Evolutionary conservation across 2,888 invertebrate genomes (phyloP).

Genomic region (Mylabris sibirica): DNA sequence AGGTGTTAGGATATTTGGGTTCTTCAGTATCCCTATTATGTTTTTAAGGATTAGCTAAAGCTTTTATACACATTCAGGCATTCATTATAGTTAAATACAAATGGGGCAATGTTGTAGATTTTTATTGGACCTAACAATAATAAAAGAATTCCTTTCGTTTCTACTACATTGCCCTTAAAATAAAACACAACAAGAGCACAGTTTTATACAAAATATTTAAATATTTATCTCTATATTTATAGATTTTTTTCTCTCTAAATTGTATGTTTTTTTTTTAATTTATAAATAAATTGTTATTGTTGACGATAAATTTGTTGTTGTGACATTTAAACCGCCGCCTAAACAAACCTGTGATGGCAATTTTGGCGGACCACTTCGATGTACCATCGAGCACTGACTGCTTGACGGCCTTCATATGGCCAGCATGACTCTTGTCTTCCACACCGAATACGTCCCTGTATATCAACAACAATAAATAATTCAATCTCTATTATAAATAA

Average conservation of each 20-base stretch:
- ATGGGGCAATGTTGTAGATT: constrained; percentile 32
- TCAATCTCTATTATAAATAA: constrained; percentile 16
- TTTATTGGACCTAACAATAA: constrained; percentile 13
- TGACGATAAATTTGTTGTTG: constrained; percentile 10
- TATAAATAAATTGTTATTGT: neutral
- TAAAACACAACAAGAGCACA: constrained; percentile 23
- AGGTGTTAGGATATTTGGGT: constrained; percentile 24
- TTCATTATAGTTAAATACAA: constrained; percentile 37
- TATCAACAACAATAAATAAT: constrained; percentile 30
- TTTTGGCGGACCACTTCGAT: constrained; percentile 99
- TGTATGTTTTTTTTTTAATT: constrained; percentile 14
- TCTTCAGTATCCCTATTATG: constrained; percentile 17
- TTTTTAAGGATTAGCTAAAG: constrained; percentile 43
- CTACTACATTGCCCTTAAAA: constrained; percentile 13
- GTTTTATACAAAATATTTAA: constrained; percentile 11
- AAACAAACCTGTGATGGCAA: constrained; percentile 98
- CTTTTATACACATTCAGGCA: constrained; percentile 50
- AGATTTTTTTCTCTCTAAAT: constrained; percentile 2
- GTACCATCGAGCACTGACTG: constrained; percentile 99
- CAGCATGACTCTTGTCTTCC: constrained; percentile 91
- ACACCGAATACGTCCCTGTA: constrained; percentile 93
- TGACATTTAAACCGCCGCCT: constrained; percentile 20
- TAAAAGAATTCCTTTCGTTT: neutral
- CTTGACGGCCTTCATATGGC: constrained; percentile 98
- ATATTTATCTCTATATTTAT: neutral